Percentiles rank a stretch among this genome's conserved stretches.
Conservation (phyloP, 2,797 vertebrate species). For the Chaenodraco wilsoni region DNA sequence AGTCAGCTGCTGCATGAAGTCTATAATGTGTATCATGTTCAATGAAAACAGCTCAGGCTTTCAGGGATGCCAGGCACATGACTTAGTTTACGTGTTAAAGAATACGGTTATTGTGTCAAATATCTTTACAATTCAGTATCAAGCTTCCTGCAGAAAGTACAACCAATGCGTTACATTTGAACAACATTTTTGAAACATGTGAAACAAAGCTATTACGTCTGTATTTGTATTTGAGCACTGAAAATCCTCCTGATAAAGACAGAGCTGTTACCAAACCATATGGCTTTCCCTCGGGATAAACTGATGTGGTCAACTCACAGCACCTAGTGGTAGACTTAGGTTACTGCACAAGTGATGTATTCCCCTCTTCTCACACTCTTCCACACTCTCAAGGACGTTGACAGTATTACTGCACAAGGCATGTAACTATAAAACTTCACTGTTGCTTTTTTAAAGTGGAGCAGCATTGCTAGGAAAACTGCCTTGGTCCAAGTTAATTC, state of each 20-base stretch:
- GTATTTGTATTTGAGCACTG: conserved; percentile 27
- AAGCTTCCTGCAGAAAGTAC: conserved; percentile 23
- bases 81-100: conserved; percentile 43
- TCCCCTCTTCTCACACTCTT: background rate
- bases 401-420: background rate
- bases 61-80: conserved; percentile 37
- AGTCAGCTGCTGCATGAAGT: conserved; percentile 17
- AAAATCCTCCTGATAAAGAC: conserved; percentile 23
- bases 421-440: background rate
- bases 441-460: background rate
- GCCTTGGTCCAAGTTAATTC: background rate
- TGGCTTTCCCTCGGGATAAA: conserved; percentile 21
- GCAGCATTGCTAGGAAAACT: conserved; percentile 1
- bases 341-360: conserved; percentile 40
- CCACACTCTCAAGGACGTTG: background rate
- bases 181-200: conserved; percentile 15
- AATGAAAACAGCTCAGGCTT: conserved; percentile 41
- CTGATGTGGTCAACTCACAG: conserved; percentile 47
- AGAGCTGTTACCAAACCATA: conserved; percentile 19
- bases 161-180: conserved; percentile 22
- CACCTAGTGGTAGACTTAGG: conserved; percentile 59
- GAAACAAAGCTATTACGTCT: conserved; percentile 18
- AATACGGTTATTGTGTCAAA: conserved; percentile 61
- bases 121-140: conserved; percentile 32
- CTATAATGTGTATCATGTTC: conserved; percentile 43